A percentile compares a stretch with the other conserved stretches of the same genome.
These are phyloP conservation scores for Oryzias celebensis DNA, from an alignment of 2,113 vertebrate genomes.

Conservation along the genomic window DNA sequence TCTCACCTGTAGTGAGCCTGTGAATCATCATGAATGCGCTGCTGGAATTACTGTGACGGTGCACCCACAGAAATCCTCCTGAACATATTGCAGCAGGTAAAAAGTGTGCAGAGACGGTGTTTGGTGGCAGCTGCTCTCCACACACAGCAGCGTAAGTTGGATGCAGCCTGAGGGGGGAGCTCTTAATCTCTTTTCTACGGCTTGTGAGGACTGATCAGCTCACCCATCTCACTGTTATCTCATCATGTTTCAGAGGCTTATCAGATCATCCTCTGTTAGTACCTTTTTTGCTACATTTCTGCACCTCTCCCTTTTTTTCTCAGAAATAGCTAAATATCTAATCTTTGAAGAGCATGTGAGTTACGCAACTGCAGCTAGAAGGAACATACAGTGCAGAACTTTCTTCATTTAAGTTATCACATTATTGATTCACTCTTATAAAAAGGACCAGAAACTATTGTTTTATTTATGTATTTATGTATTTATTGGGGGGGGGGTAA, in stretches of 20 bases:
- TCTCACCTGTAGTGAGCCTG: constrained; percentile 48
- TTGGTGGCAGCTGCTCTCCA: constrained; percentile 34
- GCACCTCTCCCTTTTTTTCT: constrained; percentile 11
- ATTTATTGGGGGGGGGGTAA: background rate
- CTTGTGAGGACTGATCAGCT: constrained; percentile 23
- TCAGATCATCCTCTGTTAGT: constrained; percentile 47
- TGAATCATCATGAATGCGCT: constrained; percentile 47
- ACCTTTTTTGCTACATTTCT: constrained; percentile 8
- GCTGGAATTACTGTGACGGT: constrained; percentile 17
- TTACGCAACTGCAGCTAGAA: constrained; percentile 6
- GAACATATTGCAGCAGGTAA: constrained; percentile 23
- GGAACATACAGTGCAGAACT: background rate
- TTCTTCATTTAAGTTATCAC: background rate
- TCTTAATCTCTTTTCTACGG: constrained; percentile 39
- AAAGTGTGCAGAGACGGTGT: constrained; percentile 25
- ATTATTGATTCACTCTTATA: background rate
- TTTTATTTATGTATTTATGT: background rate
- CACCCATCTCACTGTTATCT: constrained; percentile 44
- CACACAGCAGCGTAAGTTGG: constrained; percentile 27
- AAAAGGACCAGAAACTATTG: background rate
- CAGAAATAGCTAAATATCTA: constrained; percentile 10
- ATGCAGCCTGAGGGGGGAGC: constrained; percentile 40
- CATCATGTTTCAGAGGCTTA: constrained; percentile 52
- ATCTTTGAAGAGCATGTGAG: background rate
- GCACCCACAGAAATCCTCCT: constrained; percentile 38